Conservation (phyloP, 1,140 invertebrate genomes). For the Lasioglossum albipes region DNA sequence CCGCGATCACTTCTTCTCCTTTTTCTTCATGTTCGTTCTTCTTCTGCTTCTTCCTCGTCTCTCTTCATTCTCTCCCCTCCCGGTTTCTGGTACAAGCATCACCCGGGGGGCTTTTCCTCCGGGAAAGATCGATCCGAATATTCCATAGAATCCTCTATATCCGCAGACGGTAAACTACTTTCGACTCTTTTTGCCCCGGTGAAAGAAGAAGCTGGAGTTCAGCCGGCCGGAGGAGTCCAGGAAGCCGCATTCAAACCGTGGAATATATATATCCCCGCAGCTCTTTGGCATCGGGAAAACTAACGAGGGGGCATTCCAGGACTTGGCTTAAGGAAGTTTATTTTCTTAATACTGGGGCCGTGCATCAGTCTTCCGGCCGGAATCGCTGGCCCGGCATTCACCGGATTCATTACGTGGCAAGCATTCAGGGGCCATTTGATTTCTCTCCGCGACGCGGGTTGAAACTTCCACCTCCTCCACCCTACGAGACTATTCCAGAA, state of each 20-base stretch:
- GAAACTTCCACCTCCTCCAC: too few species aligned
- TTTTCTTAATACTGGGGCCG: constrained; percentile 55
- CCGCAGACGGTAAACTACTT: constrained; percentile 49
- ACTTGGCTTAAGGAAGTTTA: constrained; percentile 55
- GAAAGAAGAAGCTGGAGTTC: constrained; percentile 37
- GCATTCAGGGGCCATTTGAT: constrained; percentile 47
- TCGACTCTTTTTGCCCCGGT: constrained; percentile 37
- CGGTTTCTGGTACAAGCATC: not conserved
- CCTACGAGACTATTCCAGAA: not conserved
- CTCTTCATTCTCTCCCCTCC: too few species aligned
- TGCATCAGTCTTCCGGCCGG: constrained; percentile 46
- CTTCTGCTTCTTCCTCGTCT: not conserved
- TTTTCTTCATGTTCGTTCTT: not conserved
- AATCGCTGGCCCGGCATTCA: constrained; percentile 34
- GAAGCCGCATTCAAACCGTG: constrained; percentile 48
- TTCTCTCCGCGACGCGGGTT: not conserved
- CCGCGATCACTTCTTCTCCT: not conserved
- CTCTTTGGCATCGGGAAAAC: constrained; percentile 55
- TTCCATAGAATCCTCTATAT: constrained; percentile 47
- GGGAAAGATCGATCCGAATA: constrained; percentile 50
- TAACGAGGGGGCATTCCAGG: constrained; percentile 57
- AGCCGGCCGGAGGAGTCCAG: constrained; percentile 23
- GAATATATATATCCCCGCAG: constrained; percentile 39
- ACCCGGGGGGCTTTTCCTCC: not conserved
- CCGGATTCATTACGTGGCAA: constrained; percentile 45